These are phyloP conservation scores for Chrysochloris asiatica DNA, from an alignment of 2,113 vertebrate genomes.

Conservation along the genomic window DNA sequence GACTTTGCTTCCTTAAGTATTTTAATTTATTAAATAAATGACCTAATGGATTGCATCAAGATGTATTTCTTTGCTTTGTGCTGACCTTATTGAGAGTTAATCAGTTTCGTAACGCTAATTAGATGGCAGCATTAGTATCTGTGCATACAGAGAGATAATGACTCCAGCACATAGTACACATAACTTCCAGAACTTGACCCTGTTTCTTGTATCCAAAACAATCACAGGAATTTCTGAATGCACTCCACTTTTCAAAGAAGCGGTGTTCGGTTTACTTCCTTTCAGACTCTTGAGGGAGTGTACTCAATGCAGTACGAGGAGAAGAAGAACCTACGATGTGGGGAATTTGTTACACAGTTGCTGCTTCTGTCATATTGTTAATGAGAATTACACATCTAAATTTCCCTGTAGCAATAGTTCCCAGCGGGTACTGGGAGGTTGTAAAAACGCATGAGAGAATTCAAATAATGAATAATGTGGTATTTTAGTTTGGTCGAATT, in stretches of 20 bases:
- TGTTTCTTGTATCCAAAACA: constrained; percentile 72
- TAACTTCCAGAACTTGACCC: constrained; percentile 62
- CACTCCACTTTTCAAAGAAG: constrained; percentile 38
- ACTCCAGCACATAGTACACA: constrained; percentile 60
- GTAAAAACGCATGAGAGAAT: constrained; percentile 53
- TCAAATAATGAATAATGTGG: constrained; percentile 64
- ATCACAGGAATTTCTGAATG: constrained; percentile 59
- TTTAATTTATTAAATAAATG: constrained; percentile 83
- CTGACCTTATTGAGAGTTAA: constrained; percentile 82
- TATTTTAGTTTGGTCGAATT: constrained; percentile 71
- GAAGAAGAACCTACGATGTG: constrained; percentile 10
- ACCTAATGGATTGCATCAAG: constrained; percentile 80
- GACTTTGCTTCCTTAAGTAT: constrained; percentile 75
- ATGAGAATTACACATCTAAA: constrained; percentile 61
- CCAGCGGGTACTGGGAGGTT: constrained; percentile 20
- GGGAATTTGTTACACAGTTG: constrained; percentile 44
- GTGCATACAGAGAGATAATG: constrained; percentile 77
- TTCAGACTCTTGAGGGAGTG: not conserved
- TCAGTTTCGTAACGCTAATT: constrained; percentile 83
- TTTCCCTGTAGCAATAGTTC: constrained; percentile 58
- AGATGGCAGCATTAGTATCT: constrained; percentile 79
- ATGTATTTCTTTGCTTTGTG: constrained; percentile 78
- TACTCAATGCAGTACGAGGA: constrained; percentile 30
- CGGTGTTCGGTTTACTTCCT: constrained; percentile 27
- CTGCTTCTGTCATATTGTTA: constrained; percentile 26